Evolutionary conservation across 2,113 vertebrate species (phyloP).

Genomic region (Ceratotherium simum): DNA sequence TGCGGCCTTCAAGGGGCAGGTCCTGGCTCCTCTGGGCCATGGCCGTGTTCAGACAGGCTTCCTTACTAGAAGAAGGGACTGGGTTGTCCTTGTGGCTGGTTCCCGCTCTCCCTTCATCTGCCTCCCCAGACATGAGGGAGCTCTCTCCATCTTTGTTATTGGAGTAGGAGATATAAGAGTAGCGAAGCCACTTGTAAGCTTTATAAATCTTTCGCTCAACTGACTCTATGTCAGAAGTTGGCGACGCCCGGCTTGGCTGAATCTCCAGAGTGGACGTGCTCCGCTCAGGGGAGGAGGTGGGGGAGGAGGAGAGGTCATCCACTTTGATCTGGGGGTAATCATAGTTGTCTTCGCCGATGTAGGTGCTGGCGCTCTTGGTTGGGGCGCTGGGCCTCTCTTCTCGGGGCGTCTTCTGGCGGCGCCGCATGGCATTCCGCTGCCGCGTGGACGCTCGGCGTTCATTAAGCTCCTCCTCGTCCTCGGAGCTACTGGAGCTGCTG

Average conservation of each 20-base stretch:
- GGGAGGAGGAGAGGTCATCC: constrained; percentile 94
- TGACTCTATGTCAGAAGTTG: constrained; percentile 88
- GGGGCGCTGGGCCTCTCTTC: constrained; percentile 89
- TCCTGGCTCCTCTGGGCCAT: constrained; percentile 77
- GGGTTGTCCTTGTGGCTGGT: constrained; percentile 85
- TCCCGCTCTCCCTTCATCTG: constrained; percentile 88
- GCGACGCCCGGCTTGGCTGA: constrained; percentile 84
- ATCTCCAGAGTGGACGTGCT: constrained; percentile 82
- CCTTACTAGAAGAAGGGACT: constrained; percentile 73
- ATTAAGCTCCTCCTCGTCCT: constrained; percentile 91
- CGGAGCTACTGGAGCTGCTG: constrained; percentile 91
- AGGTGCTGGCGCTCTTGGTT: constrained; percentile 84
- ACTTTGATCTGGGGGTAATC: constrained; percentile 95
- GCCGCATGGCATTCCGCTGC: constrained; percentile 93
- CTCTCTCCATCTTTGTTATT: constrained; percentile 88
- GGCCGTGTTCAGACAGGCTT: constrained; percentile 70
- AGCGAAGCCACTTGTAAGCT: constrained; percentile 92
- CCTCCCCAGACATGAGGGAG: constrained; percentile 84
- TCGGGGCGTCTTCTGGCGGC: constrained; percentile 89
- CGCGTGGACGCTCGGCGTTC: constrained; percentile 90
- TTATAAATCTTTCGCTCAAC: constrained; percentile 92
- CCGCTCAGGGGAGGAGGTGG: constrained; percentile 89
- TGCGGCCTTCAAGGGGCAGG: constrained; percentile 78
- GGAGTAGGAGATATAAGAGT: constrained; percentile 91
- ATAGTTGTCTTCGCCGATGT: constrained; percentile 93